Conservation (phyloP, 2,113 vertebrate genomes). For the Cebus imitator region DNA sequence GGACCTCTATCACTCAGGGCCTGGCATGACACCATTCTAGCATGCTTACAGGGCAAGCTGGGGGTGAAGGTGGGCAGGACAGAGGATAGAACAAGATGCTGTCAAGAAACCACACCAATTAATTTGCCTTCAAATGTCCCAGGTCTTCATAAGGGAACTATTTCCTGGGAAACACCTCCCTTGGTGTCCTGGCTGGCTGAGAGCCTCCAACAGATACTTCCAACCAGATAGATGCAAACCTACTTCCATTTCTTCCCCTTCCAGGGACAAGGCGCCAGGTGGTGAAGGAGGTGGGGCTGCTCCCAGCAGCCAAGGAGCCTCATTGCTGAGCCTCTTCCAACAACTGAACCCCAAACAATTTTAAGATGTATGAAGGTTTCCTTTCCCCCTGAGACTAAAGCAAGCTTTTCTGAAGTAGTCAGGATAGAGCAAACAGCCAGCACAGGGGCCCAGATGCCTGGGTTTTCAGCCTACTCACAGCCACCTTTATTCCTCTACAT, state of each 20-base stretch:
- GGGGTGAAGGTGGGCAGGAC: background rate
- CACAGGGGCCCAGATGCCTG: background rate
- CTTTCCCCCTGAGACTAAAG: background rate
- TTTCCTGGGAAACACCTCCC: background rate
- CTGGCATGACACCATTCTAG: background rate
- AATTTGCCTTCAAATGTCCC: background rate
- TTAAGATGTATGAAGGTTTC: background rate
- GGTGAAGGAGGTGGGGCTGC: background rate
- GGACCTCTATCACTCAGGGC: background rate
- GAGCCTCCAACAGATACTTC: accelerated
- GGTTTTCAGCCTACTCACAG: background rate
- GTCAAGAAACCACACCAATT: background rate
- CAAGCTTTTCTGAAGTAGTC: background rate
- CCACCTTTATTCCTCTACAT: background rate
- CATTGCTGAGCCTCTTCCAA: background rate
- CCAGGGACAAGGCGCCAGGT: accelerated
- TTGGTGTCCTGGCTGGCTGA: background rate
- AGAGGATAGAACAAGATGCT: background rate
- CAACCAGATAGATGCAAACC: accelerated
- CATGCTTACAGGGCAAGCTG: background rate
- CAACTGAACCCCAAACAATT: background rate
- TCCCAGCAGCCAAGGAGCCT: background rate
- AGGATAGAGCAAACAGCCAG: background rate
- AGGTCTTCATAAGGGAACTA: background rate
- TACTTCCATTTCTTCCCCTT: background rate